Base-by-base conservation (phyloP, 2,888 invertebrate genomes). In the Mythimna lalbum region DNA sequence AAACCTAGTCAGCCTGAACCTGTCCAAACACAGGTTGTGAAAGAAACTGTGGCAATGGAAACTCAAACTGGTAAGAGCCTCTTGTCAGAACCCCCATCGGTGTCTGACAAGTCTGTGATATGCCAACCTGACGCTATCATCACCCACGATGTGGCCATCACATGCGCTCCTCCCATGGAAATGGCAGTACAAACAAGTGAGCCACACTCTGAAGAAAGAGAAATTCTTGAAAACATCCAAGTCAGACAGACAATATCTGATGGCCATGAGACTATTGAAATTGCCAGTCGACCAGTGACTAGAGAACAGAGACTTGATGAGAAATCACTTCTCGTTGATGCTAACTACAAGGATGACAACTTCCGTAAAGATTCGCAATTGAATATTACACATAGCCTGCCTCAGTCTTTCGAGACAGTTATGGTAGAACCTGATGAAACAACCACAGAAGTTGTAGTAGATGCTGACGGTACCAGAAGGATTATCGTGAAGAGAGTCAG, bases 391-490 rank as follows among this genome's bases (percentile, higher is more conserved):
- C 98, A 98, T 87, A 97, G 97, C 63, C 93, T 97, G 43, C 98
- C 98, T 0, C 97, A 98, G 84, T 97, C 98, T 0, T 98, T 98
- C 87, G 98, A 98, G 92, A 98, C 98, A 0, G 96, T 98, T 6
- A 97, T 98, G 89, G 97, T 98, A 0, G 98, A 98, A 90, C 98
- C 98, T 0, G 98, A 98, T 90, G 97, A 98, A 89, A 98, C 98
- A 2, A 98, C 98, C 0, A 98, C 98, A 0, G 98, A 98, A 93
- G 97, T 98, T 4, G 97, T 98, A n/a, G 97, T 97, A 0, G 98
- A 98, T 86, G 97, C 98, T 23, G 98, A 98, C 89, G 98, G 98
- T 6, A 98, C 98, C 0, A 98, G 97, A 87, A 96, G 98, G 81
- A 98, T 98, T 63, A 97, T 98, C 69, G 97, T 98, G 0, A 97